These are phyloP conservation scores for Ypsolopha scabrella DNA, from an alignment of 2,888 invertebrate species.

Conservation along the genomic window DNA sequence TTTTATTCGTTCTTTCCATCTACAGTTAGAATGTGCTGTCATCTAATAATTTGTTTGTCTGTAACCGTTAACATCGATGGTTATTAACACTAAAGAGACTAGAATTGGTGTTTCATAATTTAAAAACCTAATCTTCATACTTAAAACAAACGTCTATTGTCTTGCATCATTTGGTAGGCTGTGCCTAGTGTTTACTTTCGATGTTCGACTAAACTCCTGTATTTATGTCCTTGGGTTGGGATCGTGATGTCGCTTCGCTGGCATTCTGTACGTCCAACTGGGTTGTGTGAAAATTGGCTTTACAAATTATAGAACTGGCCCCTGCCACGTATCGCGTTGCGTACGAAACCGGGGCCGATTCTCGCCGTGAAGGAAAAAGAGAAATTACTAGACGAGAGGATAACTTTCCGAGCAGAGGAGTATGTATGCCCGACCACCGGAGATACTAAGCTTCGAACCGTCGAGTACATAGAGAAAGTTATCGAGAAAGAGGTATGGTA, in stretches of 20 bases:
- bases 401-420: slow-evolving; percentile 90
- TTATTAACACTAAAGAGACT: slow-evolving; percentile 38
- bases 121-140: neutral
- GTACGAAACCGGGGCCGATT: slow-evolving; percentile 86
- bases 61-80: slow-evolving; percentile 40
- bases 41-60: slow-evolving; percentile 37
- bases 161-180: neutral
- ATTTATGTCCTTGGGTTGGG: slow-evolving; percentile 28
- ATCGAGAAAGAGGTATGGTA: slow-evolving; percentile 92
- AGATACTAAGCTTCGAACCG: slow-evolving; percentile 87
- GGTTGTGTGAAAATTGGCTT: slow-evolving; percentile 64
- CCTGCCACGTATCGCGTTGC: slow-evolving; percentile 88
- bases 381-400: slow-evolving; percentile 89
- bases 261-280: slow-evolving; percentile 36
- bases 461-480: slow-evolving; percentile 95
- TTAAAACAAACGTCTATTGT: neutral
- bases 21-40: slow-evolving; percentile 27
- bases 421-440: slow-evolving; percentile 88
- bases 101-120: slow-evolving; percentile 23
- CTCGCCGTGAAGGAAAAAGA: slow-evolving; percentile 90
- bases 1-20: slow-evolving; percentile 22
- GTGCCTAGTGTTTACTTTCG: slow-evolving; percentile 12
- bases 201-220: slow-evolving; percentile 26
- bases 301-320: slow-evolving; percentile 71
- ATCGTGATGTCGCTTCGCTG: slow-evolving; percentile 47